These are phyloP conservation scores for Orussus abietinus DNA, from an alignment of 1,140 invertebrate genomes.

Conservation along the genomic window DNA sequence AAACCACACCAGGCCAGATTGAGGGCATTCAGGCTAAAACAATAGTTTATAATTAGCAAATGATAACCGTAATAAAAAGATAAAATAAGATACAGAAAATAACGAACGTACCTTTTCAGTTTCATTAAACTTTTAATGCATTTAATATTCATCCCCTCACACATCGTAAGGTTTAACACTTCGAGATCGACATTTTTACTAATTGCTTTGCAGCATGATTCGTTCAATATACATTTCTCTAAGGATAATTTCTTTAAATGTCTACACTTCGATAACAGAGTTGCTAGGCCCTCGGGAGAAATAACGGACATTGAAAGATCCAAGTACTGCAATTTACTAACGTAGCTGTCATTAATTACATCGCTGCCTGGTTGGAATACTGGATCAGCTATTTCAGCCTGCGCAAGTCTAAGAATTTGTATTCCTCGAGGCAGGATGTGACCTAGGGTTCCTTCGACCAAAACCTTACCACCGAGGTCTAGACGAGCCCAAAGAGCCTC, in stretches of 20 bases:
- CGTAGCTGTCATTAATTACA: conserved; percentile 34
- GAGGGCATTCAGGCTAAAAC: conserved; percentile 64
- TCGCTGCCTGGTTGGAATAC: conserved; percentile 48
- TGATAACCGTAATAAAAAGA: not conserved
- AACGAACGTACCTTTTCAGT: conserved; percentile 59
- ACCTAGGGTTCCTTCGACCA: conserved; percentile 65
- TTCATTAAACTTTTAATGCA: conserved; percentile 61
- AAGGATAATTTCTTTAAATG: conserved; percentile 77
- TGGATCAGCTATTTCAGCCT: conserved; percentile 62
- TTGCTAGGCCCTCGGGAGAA: conserved; percentile 56
- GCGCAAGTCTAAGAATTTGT: conserved; percentile 70
- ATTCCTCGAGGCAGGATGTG: conserved; percentile 70
- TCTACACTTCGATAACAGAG: conserved; percentile 64
- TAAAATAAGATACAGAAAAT: not conserved
- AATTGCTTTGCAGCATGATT: conserved; percentile 62
- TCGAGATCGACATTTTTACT: conserved; percentile 64
- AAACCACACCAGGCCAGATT: conserved; percentile 82
- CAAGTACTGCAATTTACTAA: conserved; percentile 68
- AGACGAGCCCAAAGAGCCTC: conserved; percentile 80
- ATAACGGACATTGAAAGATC: conserved; percentile 79
- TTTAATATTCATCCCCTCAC: conserved; percentile 58
- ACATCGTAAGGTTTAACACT: conserved; percentile 73
- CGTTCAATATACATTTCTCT: conserved; percentile 68
- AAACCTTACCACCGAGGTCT: conserved; percentile 68
- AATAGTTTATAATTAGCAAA: conserved; percentile 18